Conservation (phyloP, 2,888 invertebrate species). For the Dolichomitus sp. region DNA sequence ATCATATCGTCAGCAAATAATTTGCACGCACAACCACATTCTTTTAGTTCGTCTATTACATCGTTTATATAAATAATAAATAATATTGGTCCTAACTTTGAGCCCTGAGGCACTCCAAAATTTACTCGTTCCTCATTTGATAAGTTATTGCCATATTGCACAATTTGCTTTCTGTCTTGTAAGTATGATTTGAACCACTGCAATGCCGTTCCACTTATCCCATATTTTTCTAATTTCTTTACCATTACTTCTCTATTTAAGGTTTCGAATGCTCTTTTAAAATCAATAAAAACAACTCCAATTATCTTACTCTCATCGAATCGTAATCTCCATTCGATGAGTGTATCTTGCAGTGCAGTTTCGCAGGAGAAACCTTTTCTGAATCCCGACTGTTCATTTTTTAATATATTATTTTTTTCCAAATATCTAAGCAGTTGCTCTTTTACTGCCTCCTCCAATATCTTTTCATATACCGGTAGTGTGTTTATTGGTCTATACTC, state of each 20-base stretch:
- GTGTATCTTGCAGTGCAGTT: conserved; percentile 44
- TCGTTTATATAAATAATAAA: conserved; percentile 58
- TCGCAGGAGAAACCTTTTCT: conserved; percentile 53
- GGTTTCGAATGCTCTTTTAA: conserved; percentile 35
- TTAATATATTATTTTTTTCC: conserved; percentile 27
- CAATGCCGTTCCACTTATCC: conserved; percentile 28
- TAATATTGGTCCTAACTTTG: conserved; percentile 41
- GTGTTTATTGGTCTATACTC: conserved; percentile 48
- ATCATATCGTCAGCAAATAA: conserved; percentile 58
- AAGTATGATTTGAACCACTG: conserved; percentile 53
- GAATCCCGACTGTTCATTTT: conserved; percentile 52
- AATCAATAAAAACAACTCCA: conserved; percentile 53
- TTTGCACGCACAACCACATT: conserved; percentile 41
- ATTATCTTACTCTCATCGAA: conserved; percentile 38
- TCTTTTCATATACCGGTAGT: conserved; percentile 37
- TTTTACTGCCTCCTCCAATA: conserved; percentile 28
- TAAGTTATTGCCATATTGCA: conserved; percentile 1
- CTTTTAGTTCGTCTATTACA: conserved; percentile 18
- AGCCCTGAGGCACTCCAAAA: conserved; percentile 46
- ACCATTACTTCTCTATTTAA: conserved; percentile 22
- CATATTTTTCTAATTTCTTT: conserved; percentile 38
- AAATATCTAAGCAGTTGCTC: conserved; percentile 20
- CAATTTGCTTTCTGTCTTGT: conserved; percentile 18
- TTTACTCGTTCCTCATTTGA: not conserved
- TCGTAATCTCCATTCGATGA: conserved; percentile 39